Base-by-base conservation (phyloP, 2,797 vertebrate genomes). In the Periparus ater region DNA sequence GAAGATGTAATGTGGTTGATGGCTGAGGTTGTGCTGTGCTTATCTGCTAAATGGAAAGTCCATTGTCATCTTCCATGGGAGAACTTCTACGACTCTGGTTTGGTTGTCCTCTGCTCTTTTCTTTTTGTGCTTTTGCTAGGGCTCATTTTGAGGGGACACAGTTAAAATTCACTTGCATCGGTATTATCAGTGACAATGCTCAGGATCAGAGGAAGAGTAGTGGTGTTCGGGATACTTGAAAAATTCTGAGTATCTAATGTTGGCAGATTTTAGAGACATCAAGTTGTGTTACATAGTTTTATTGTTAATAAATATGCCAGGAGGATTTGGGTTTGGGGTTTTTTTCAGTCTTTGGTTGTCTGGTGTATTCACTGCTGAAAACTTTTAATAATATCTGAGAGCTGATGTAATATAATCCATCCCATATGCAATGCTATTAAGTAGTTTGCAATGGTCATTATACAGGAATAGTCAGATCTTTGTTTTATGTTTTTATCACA, bases 271-370 rank as follows among this genome's bases (percentile, higher is more conserved):
- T 32, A 63, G 47, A 89, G 66, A 34, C 20, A 16, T 77, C 14
- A 27, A 36, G 9, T 40, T 77, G 13, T 32, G 36, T 79, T 91
- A 11, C 5, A 1, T 80, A 34, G 21, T 8, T 77, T 71, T 54
- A 72, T 62, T 48, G 47, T 34, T 80, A 68, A 17, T 25, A 88
- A 57, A 57, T 75, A 77, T 7, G 11, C 26, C 51, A 38, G 53
- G 23, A 79, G 23, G 6, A 30, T 48, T 55, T 60, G 27, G 3
- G 10, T 11, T 58, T 0, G 2, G 4, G 0, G 0, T 1, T 27
- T 25, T 65, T 23, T 51, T 47, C 17, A 42, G 34, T 82, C 42
- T 34, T 62, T 21, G 36, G 4, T 88, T 93, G 72, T 65, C 21
- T 76, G 67, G 34, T 80, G 17, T 45, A 42, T 68, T 88, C 50